Evolutionary conservation across 2,888 invertebrate genomes (phyloP), one percentile per base, ranked within the genome.

Genomic region (Ophraella communa): DNA sequence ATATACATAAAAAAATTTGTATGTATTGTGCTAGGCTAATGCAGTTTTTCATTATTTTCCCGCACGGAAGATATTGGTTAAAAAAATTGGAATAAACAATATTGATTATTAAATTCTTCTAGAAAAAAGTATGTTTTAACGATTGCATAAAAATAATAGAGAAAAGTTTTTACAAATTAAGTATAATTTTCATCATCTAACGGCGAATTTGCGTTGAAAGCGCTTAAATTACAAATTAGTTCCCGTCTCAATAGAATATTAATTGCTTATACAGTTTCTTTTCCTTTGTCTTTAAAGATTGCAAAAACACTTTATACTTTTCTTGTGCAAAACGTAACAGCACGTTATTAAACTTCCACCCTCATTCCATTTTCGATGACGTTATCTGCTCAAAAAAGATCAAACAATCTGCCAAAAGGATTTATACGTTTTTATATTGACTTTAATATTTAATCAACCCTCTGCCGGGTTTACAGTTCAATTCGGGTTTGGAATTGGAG

Each of bases 391-490:
- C 14, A 7, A 18, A 7, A 42, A 42, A 42, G 17, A 42, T 17
- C 42, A 18, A 42, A 42, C 14, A 42, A 42, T 42, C 42, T 51
- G 5, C 49, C 49, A 49, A 27, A 20, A 4, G 18, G 39, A 56
- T 30, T 56, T 44, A 27, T 45, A 24, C 45, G 14, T 14, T 56
- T 56, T 56, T 56, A 45, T 45, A 44, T 27, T 24, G 56, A 45
- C 18, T 56, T 56, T 44, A 56, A 45, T 56, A 56, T 56, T 56
- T 56, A 56, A 56, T 56, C 56, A 56, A 27, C 27, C 8, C 27
- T 44, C 45, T 45, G 56, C 30, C 45, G 27, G 45, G 14, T 56
- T 44, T 23, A 56, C 27, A 45, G 56, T 24, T 56, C 42, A 45
- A 56, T 56, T 24, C 45, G 21, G 44, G 20, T 56, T 21, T 23